A percentile compares a stretch with the other conserved stretches of the same genome.
Conservation (phyloP, 2,888 invertebrate genomes). For the Saturnia pavonia region DNA sequence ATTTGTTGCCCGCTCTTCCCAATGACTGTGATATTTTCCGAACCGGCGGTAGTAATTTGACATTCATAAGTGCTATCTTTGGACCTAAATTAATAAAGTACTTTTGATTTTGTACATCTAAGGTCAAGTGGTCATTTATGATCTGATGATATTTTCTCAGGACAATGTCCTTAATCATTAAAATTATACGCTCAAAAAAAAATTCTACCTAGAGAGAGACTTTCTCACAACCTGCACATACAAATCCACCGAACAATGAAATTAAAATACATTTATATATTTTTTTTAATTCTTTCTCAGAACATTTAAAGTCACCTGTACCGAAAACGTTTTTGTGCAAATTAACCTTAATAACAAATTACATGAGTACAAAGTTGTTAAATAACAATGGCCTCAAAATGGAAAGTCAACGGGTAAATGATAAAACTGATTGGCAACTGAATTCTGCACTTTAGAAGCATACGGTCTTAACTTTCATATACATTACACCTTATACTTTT, state of each 20-base stretch:
- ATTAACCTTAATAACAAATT: constrained; percentile 9
- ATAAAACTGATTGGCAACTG: neutral
- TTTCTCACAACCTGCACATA: neutral
- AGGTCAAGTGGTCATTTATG: too few species aligned
- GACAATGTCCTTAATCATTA: too few species aligned
- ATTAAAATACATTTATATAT: neutral
- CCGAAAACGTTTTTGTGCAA: neutral
- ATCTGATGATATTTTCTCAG: too few species aligned
- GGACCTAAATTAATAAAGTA: too few species aligned
- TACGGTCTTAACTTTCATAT: neutral
- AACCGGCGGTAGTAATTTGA: too few species aligned
- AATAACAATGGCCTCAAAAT: constrained; percentile 19
- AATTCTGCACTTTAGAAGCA: neutral
- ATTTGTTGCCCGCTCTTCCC: too few species aligned
- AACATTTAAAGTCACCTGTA: constrained; percentile 3
- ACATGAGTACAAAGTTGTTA: constrained; percentile 1
- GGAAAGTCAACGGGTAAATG: neutral
- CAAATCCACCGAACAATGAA: neutral
- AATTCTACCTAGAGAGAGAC: neutral
- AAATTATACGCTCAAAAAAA: too few species aligned
- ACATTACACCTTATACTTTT: neutral
- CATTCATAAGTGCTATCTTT: too few species aligned
- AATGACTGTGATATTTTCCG: too few species aligned
- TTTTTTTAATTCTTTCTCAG: neutral
- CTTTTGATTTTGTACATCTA: too few species aligned